Evolutionary conservation across 2,797 vertebrate genomes (phyloP), one percentile per base, ranked within the genome.

Genomic region (Hydrolagus colliei): DNA sequence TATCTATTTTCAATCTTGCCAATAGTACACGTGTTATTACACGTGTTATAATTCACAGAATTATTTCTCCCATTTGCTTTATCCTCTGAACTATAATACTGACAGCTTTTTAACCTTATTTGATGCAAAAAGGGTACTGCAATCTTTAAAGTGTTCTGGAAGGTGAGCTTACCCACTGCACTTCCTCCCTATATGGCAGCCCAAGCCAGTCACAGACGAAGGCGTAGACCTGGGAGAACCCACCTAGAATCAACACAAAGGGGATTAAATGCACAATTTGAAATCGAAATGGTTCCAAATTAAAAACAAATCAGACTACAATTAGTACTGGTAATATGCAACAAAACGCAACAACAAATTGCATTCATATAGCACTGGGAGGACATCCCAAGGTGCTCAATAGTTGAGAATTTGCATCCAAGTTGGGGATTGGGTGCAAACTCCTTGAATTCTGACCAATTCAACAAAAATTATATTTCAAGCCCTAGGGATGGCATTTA

Each of bases 151-250:
- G 65, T 67, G 71, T 52, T 84, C 41, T 63, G 27, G 67, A 9
- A 86, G 72, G 12, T 2, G 73, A 87, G 94, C 97, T 94, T 89
- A 99, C 97, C 98, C 97, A 99, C 85, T 99, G 97, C 35, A 99
- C 98, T 90, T 99, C 98, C 87, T 99, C 98, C 91, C 95, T 94
- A 90, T 98, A 97, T 0, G 97, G 95, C 89, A 97, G 93, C 1
- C 97, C 96, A 87, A 98, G 93, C 97, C 97, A 99, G 89, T 99
- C 98, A 91, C 98, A 99, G 84, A 98, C 96, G 90, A 96, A 99
- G 68, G 95, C 95, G 88, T 99, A 99, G 95, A 97, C 97, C 92
- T 97, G 97, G 1, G 98, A 99, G 93, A 99, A 99, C 72, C 98
- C 98, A 89, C 98, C 98, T 99, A 87, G 86, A 86, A 89, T 77